phyloP scores from a whole-genome alignment of 2,888 invertebrate species.

The Celastrina argiolus region DNA sequence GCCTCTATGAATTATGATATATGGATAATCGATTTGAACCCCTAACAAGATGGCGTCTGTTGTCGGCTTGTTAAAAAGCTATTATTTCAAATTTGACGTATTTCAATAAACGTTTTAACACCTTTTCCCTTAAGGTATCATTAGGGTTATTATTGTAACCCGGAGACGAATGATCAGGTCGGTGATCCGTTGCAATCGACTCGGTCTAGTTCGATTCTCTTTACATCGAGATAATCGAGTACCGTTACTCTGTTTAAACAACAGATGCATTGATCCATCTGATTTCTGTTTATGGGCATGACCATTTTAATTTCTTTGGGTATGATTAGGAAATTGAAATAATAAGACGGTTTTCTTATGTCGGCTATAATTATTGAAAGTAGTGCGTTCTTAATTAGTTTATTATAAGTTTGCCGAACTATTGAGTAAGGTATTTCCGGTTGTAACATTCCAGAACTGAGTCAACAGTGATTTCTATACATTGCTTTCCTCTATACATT shows the following conservation, averaged over 20 bases:
- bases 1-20: conserved; percentile 11
- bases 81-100: conserved; percentile 69
- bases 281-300: conserved; percentile 18
- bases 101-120: conserved; percentile 77
- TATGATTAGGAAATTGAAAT: conserved; percentile 19
- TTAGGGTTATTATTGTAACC: conserved; percentile 65
- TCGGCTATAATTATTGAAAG: not conserved
- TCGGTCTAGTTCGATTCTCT: conserved; percentile 42
- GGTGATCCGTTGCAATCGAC: conserved; percentile 42
- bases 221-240: conserved; percentile 36
- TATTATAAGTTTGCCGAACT: conserved; percentile 18
- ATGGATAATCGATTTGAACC: conserved; percentile 6
- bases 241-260: conserved; percentile 30
- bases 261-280: conserved; percentile 15
- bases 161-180: conserved; percentile 37
- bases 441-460: conserved; percentile 5
- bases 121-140: conserved; percentile 73
- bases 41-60: conserved; percentile 31
- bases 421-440: conserved; percentile 13
- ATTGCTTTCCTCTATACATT: not conserved
- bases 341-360: conserved; percentile 14
- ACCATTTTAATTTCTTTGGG: conserved; percentile 2
- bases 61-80: conserved; percentile 72
- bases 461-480: not conserved
- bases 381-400: conserved; percentile 9